Conservation (phyloP, 2,113 vertebrate species). For the Monopterus albus region DNA sequence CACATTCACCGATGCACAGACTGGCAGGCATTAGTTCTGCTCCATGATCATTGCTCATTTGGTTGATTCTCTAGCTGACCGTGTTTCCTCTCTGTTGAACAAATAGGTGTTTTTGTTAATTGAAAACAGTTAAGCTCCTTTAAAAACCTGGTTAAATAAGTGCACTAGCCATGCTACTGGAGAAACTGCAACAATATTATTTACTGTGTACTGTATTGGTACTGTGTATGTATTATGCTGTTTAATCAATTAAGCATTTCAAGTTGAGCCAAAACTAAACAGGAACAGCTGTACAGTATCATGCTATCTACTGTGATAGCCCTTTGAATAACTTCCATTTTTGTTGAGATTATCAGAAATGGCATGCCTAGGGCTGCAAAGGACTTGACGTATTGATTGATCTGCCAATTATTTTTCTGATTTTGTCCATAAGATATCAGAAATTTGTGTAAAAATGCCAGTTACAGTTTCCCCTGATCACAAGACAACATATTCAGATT, state of each 20-base stretch:
- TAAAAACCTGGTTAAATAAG: conserved; percentile 44
- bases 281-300: neutral
- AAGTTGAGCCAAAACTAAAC: neutral
- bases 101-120: conserved; percentile 73
- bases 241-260: neutral
- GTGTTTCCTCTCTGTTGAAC: conserved; percentile 72
- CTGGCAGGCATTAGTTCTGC: conserved; percentile 74
- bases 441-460: too few species aligned
- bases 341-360: too few species aligned
- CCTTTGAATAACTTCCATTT: too few species aligned
- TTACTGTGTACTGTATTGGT: neutral
- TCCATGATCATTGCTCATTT: conserved; percentile 74
- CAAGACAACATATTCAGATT: neutral
- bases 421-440: too few species aligned
- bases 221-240: conserved; percentile 1
- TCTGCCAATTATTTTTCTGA: too few species aligned
- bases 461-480: too few species aligned
- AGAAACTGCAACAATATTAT: neutral
- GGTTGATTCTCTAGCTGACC: conserved; percentile 69
- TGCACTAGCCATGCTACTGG: neutral
- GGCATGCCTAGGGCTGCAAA: too few species aligned
- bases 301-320: too few species aligned
- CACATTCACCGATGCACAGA: conserved; percentile 25
- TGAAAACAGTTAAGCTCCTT: conserved; percentile 58
- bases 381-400: too few species aligned